A percentile compares a stretch with the other conserved stretches of the same genome.
Evolutionary conservation across 2,113 vertebrate genomes (phyloP).

Genomic region (Zapornia atra): DNA sequence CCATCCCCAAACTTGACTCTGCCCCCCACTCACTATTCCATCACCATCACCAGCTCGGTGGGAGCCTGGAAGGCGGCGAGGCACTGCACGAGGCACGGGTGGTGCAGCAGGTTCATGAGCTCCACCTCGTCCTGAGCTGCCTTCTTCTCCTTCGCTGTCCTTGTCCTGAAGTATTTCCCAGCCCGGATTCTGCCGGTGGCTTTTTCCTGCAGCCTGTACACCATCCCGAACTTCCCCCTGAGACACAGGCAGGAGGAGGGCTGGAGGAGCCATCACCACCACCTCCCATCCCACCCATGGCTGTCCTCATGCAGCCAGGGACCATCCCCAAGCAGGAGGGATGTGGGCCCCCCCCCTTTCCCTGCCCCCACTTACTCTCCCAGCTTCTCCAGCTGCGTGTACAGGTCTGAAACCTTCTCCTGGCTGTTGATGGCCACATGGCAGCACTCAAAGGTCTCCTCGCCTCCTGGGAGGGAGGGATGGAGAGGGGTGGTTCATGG

Average conservation of each 20-base stretch:
- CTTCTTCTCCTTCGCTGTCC: slow-evolving; percentile 71
- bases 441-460: slow-evolving; percentile 33
- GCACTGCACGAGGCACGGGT: slow-evolving; percentile 84
- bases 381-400: slow-evolving; percentile 81
- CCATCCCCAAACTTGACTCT: not conserved
- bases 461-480: slow-evolving; percentile 16
- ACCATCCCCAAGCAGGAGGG: accelerated
- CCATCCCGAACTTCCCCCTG: slow-evolving; percentile 86
- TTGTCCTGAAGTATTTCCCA: slow-evolving; percentile 82
- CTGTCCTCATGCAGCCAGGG: accelerated
- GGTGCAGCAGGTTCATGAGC: slow-evolving; percentile 85
- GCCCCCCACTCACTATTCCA: slow-evolving; percentile 84
- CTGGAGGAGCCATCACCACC: not conserved
- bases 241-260: not conserved
- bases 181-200: slow-evolving; percentile 76
- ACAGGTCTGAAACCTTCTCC: slow-evolving; percentile 76
- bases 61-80: slow-evolving; percentile 80
- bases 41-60: slow-evolving; percentile 80
- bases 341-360: accelerated
- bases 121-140: slow-evolving; percentile 79
- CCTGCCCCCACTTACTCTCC: slow-evolving; percentile 86
- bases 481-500: not conserved
- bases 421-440: slow-evolving; percentile 73
- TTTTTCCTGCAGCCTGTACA: slow-evolving; percentile 82
- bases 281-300: not conserved